Base-by-base conservation (phyloP, 2,113 vertebrate species). In the Copsychus sechellarum region DNA sequence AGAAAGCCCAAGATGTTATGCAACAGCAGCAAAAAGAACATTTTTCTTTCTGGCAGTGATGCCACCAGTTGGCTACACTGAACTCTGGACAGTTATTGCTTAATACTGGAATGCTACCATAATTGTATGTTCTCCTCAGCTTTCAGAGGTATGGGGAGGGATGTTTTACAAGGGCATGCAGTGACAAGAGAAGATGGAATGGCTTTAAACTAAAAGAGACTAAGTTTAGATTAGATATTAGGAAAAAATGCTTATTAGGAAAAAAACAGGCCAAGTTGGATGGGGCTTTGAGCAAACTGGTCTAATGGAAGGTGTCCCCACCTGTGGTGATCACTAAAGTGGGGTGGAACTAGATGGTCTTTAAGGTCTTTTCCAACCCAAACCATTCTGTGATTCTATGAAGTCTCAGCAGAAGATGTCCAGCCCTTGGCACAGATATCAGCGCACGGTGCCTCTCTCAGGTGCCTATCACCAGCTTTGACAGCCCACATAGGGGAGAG, bases 381-480 rank as follows among this genome's bases (percentile, higher is more conserved):
- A 40, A 48, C 4, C 21, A 33, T 48, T 76, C 40, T 48, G 31
- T 56, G 31, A 26, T 24, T 61, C 31, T 54, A 3, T 34, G 14
- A 65, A 43, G 19, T 11, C 45, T n/a, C n/a, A 38, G 43, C 29
- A 84, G 28, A 62, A 84, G 28, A 62, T 1, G 7, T 23, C 20
- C 58, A 69, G 67, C 64, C 53, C 34, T 64, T 3, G 45, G 48
- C 54, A 58, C 6, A 33, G 50, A 9, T 9, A 31, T 8, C 42
- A 54, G 29, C 0, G 20, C 4, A 2, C 0, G 1, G 29, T 56
- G 53, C 11, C 12, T 71, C 28, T 54, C 57, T 22, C 42, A 5
- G 38, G 31, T 14, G 28, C 43, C 69, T 45, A 64, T 76, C 79
- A 5, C 22, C 19, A 15, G 53, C 53, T 67, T 31, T 13, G 25